A percentile compares a stretch with the other conserved stretches of the same genome.
Evolutionary conservation across 2,797 vertebrate species (phyloP).

Genomic region (Ptychobarbus kaznakovi): DNA sequence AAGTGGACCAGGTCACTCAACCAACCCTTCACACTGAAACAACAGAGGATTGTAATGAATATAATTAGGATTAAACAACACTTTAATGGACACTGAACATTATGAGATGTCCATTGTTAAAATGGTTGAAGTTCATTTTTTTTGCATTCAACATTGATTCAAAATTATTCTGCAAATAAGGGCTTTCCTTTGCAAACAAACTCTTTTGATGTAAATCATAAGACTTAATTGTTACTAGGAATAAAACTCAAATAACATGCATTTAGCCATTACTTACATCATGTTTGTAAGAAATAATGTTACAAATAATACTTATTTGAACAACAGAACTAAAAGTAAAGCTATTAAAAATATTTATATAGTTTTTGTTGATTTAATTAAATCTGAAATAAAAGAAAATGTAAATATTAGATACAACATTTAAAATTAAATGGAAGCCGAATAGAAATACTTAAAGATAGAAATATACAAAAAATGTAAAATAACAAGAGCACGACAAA

Average conservation of each 20-base stretch:
- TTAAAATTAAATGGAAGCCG: no score
- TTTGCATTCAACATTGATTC: not conserved
- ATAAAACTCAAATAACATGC: not conserved
- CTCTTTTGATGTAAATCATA: not conserved
- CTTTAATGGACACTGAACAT: not conserved
- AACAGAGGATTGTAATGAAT: not conserved
- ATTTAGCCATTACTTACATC: not conserved
- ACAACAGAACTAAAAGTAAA: no score
- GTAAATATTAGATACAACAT: not conserved
- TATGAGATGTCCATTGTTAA: not conserved
- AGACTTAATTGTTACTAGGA: not conserved
- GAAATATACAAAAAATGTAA: no score
- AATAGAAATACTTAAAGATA: no score
- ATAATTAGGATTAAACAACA: not conserved
- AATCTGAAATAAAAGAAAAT: no score
- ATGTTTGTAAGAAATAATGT: not conserved
- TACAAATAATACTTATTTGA: not conserved
- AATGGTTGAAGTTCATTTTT: not conserved
- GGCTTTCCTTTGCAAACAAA: not conserved
- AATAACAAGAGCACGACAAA: no score
- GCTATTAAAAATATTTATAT: no score
- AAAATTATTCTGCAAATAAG: not conserved
- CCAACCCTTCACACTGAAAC: conserved; percentile 84
- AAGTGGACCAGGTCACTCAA: conserved; percentile 94
- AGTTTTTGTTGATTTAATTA: no score